These are phyloP conservation scores for Phylloscopus collybita DNA, from an alignment of 2,797 vertebrate species.

Conservation along the genomic window DNA sequence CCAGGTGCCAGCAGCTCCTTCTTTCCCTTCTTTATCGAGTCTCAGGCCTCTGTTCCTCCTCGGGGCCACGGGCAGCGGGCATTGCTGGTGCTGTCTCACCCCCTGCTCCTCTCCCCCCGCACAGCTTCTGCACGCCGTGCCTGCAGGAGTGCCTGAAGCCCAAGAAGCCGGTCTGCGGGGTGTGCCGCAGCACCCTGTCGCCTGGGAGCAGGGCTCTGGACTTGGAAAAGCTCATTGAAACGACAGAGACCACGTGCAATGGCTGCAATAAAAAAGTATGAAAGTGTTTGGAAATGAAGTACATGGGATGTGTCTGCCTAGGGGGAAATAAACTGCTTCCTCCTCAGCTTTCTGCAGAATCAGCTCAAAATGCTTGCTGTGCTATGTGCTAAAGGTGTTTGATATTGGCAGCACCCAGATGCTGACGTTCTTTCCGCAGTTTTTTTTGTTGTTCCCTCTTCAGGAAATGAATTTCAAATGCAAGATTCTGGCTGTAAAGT, in stretches of 20 bases:
- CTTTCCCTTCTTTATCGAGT: fast-evolving
- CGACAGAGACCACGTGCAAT: conserved; percentile 88
- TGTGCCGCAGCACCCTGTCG: conserved; percentile 87
- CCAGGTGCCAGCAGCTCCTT: background rate
- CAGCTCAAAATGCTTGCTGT: background rate
- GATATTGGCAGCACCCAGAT: background rate
- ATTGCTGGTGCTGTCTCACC: background rate
- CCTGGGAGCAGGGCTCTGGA: conserved; percentile 85
- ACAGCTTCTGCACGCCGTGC: conserved; percentile 92
- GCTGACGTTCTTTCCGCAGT: background rate
- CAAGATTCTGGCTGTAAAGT: background rate
- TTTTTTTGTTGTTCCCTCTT: background rate
- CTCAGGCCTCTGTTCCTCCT: fast-evolving
- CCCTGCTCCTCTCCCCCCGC: background rate
- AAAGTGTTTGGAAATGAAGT: background rate
- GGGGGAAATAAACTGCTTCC: background rate
- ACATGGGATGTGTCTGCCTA: background rate
- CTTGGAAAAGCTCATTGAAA: conserved; percentile 87
- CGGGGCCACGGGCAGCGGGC: background rate
- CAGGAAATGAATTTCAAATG: background rate
- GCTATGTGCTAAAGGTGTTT: background rate
- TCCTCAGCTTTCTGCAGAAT: background rate
- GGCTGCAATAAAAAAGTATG: conserved; percentile 91
- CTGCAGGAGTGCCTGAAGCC: conserved; percentile 94
- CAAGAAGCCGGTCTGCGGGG: conserved; percentile 93